Percentiles rank a stretch among this genome's conserved stretches.
phyloP scores from a whole-genome alignment of 2,888 invertebrate species.

The Miltochrista miniata region DNA sequence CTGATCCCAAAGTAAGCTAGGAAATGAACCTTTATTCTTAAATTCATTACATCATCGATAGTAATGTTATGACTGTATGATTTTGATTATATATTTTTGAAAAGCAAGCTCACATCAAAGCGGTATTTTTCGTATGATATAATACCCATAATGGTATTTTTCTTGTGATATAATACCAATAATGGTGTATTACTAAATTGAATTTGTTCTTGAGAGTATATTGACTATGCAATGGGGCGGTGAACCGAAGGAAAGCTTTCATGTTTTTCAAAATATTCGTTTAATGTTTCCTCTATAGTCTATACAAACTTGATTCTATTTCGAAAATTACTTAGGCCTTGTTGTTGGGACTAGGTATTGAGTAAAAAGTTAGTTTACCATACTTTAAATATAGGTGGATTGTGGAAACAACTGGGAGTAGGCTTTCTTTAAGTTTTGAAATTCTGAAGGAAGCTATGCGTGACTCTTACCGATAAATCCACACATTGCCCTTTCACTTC shows the following conservation, averaged over 20 bases:
- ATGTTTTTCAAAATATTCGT: not conserved
- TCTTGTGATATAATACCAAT: conserved; percentile 43
- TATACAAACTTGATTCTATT: too few relatives aligned
- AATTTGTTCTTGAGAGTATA: conserved; percentile 48
- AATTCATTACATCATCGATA: conserved; percentile 2
- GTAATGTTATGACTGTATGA: not conserved
- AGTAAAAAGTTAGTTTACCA: too few relatives aligned
- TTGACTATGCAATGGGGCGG: conserved; percentile 12
- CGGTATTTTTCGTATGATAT: conserved; percentile 43
- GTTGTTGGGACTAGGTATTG: too few relatives aligned
- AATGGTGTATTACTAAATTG: conserved; percentile 56
- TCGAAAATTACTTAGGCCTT: too few relatives aligned
- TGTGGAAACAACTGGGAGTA: too few relatives aligned
- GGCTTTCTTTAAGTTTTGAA: too few relatives aligned
- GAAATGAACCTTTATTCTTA: not conserved
- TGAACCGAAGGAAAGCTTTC: not conserved
- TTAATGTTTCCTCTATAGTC: not conserved
- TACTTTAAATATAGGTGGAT: too few relatives aligned
- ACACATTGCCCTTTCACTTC: too few relatives aligned
- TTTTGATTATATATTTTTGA: conserved; percentile 1
- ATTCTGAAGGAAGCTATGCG: too few relatives aligned
- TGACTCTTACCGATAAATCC: too few relatives aligned
- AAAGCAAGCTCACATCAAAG: conserved; percentile 30
- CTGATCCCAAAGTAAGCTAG: too few relatives aligned
- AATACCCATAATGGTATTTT: conserved; percentile 46